phyloP scores from a whole-genome alignment of 2,888 invertebrate species.

The Lepidocyrtoides sp. region DNA sequence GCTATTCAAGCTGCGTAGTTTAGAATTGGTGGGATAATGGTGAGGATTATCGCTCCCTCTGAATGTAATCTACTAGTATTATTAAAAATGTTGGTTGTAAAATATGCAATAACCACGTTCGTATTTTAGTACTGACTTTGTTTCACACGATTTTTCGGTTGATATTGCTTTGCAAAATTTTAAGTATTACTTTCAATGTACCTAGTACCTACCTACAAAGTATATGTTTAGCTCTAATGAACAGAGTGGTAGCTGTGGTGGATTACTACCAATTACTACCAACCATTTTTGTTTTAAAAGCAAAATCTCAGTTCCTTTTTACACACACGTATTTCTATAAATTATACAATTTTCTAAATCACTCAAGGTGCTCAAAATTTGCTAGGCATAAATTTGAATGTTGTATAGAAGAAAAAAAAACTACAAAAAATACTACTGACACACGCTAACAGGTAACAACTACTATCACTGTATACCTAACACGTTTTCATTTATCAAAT shows the following conservation, averaged over 20 bases:
- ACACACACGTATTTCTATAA: not conserved
- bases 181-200: not conserved
- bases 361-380: constrained; percentile 79
- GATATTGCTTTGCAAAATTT: not conserved
- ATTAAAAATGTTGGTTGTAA: constrained; percentile 45
- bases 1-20: too few species aligned
- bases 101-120: constrained; percentile 35
- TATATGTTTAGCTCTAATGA: not conserved
- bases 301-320: not conserved
- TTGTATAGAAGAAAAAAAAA: constrained; percentile 40
- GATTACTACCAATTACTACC: not conserved
- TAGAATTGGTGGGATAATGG: too few species aligned
- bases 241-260: not conserved
- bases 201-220: not conserved
- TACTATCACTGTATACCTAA: constrained; percentile 51
- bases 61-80: not conserved
- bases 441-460: constrained; percentile 33
- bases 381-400: constrained; percentile 37
- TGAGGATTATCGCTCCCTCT: too few species aligned
- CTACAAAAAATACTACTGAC: too few species aligned
- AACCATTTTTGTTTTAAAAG: not conserved
- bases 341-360: constrained; percentile 58
- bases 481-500: not conserved
- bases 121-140: not conserved
- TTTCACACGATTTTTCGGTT: not conserved